Conservation (phyloP, 2,113 vertebrate genomes). For the Shinisaurus crocodilurus region DNA sequence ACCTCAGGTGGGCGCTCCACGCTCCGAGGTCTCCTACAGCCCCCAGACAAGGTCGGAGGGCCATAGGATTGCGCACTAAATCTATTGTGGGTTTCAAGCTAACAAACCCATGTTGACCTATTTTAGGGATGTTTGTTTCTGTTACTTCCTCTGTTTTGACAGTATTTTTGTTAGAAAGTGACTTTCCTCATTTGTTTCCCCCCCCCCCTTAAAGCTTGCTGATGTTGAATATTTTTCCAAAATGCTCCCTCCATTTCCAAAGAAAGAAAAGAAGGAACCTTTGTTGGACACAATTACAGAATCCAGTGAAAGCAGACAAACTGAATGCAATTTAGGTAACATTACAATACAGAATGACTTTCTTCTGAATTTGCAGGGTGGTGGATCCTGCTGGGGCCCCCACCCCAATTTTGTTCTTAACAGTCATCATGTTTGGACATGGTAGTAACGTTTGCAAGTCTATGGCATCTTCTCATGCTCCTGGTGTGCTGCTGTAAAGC, state of each 20-base stretch:
- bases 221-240: conserved; percentile 73
- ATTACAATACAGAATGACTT: not conserved
- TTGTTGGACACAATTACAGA: not conserved
- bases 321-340: conserved; percentile 12
- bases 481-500: not conserved
- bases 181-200: not conserved
- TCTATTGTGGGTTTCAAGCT: too few species aligned
- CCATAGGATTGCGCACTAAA: too few species aligned
- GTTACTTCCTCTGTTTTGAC: not conserved
- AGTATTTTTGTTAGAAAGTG: fast-evolving
- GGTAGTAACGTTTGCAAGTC: not conserved
- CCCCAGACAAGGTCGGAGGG: too few species aligned
- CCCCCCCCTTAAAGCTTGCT: conserved; percentile 59
- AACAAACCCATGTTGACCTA: not conserved
- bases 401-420: not conserved
- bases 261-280: conserved; percentile 15
- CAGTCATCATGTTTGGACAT: not conserved
- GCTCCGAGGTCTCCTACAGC: too few species aligned
- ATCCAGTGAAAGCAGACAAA: not conserved
- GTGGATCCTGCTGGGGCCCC: not conserved
- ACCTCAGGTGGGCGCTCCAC: too few species aligned
- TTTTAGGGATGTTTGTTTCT: not conserved
- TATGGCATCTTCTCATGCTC: not conserved
- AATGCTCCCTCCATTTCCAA: conserved; percentile 73
- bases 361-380: not conserved